Base-by-base conservation (phyloP, 2,888 invertebrate species). In the Pomacea canaliculata region DNA sequence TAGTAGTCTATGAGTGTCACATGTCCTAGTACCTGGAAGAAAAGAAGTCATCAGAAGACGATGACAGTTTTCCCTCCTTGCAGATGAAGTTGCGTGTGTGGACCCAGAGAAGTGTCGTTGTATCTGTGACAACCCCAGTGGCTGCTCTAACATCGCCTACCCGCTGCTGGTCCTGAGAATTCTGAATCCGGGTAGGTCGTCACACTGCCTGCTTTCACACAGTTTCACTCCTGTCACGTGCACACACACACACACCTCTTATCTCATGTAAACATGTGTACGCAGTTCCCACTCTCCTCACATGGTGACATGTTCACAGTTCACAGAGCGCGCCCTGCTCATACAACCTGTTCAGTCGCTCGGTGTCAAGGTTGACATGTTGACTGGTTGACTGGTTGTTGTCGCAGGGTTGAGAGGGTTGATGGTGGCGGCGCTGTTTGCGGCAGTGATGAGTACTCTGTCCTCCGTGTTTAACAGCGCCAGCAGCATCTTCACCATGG, bases 401-500 rank as follows among this genome's bases (percentile, higher is more conserved):
- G 37, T 37, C 37, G 7, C 27, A 80, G 80, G 80, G 27, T 48
- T 81, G 18, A 70, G 79, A 8, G 81, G 81, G 8, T n/a, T 81
- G 48, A 79, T 81, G 79, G 51, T 81, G 70, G 77, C 81, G 9
- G 79, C 76, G 46, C 62, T 81, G 68, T 77, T 81, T 46, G 81
- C 81, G 7, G 81, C 81, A 37, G 73, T 79, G 68, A 79, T 81
- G 79, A 79, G 79, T 65, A 78, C 79, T 0, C 73, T 79, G 76
- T 79, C 81, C 16, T 79, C 79, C 9, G 79, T 81, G 19, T 81
- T 81, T 66, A 79, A 81, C 71, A 76, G 76, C 56, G 79, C 81
- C 70, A 79, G 79, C 63, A 76, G 71, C 73, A 81, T 81, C 66
- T 79, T 79, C 76, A 79, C 79, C 49, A 77, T 81, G 78, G 81